Evolutionary conservation across 1,140 invertebrate species (phyloP).

Genomic region (Camponotus vicinus): DNA sequence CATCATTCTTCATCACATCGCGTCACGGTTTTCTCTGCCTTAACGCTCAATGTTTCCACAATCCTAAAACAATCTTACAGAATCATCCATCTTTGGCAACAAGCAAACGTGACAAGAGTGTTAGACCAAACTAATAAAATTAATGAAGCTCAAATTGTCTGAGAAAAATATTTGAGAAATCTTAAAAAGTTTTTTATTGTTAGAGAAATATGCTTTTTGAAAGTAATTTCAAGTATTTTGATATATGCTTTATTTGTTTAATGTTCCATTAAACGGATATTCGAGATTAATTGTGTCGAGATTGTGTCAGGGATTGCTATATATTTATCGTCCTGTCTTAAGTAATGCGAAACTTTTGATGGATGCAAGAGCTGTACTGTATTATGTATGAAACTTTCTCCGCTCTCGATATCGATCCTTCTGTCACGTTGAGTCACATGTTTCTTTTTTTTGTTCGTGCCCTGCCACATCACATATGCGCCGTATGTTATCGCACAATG

Average conservation of each 20-base stretch:
- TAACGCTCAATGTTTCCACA: slow-evolving; percentile 44
- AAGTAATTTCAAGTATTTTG: background rate
- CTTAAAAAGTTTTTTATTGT: slow-evolving; percentile 15
- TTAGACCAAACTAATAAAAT: slow-evolving; percentile 35
- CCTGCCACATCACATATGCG: slow-evolving; percentile 66
- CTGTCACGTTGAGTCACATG: slow-evolving; percentile 51
- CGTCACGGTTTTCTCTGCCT: slow-evolving; percentile 42
- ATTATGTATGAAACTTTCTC: slow-evolving; percentile 62
- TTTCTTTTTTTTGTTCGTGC: slow-evolving; percentile 40
- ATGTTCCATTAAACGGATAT: background rate
- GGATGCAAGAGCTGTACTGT: slow-evolving; percentile 7
- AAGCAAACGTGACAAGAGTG: slow-evolving; percentile 30
- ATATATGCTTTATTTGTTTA: background rate
- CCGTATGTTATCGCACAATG: slow-evolving; percentile 71
- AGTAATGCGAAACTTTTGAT: slow-evolving; percentile 35
- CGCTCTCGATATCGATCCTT: slow-evolving; percentile 24
- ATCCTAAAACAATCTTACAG: slow-evolving; percentile 43
- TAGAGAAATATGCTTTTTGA: background rate
- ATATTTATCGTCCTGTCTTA: slow-evolving; percentile 39
- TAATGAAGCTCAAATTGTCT: background rate
- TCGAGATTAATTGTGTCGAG: slow-evolving; percentile 18
- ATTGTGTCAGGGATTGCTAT: slow-evolving; percentile 19
- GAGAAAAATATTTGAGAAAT: background rate
- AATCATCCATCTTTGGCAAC: slow-evolving; percentile 48
- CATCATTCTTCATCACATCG: slow-evolving; percentile 43